Conservation (phyloP, 2,797 vertebrate genomes). For the Cirrhinus mrigala region DNA sequence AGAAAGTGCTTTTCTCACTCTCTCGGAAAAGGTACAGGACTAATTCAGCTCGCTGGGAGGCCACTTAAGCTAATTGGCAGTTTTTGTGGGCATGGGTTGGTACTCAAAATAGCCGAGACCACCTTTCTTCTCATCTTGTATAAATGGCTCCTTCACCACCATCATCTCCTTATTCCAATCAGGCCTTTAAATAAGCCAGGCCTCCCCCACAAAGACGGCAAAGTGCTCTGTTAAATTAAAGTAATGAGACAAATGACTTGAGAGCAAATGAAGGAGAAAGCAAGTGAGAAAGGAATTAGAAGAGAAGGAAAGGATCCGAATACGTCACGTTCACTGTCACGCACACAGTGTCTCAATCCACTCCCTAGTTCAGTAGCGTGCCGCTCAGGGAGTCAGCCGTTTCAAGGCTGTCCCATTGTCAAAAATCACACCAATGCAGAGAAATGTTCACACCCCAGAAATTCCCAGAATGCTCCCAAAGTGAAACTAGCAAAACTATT, state of each 20-base stretch:
- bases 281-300: constrained; percentile 8
- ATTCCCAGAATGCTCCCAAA: neutral
- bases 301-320: constrained; percentile 13
- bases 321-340: constrained; percentile 5
- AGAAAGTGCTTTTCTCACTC: constrained; percentile 54
- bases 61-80: constrained; percentile 71
- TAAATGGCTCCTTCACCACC: constrained; percentile 60
- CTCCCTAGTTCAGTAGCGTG: neutral
- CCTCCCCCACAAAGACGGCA: constrained; percentile 61
- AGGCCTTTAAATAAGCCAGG: constrained; percentile 58
- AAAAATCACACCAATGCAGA: neutral
- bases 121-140: constrained; percentile 55
- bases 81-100: constrained; percentile 58
- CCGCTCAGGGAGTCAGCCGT: neutral
- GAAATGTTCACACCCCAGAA: neutral
- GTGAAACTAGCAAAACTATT: neutral
- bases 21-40: constrained; percentile 36
- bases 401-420: neutral
- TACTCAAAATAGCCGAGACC: constrained; percentile 60
- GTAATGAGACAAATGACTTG: constrained; percentile 54
- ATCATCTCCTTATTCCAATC: constrained; percentile 68
- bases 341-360: neutral
- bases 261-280: constrained; percentile 51
- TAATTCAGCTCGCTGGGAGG: constrained; percentile 61
- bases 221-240: constrained; percentile 61